These are phyloP conservation scores for Solenopsis invicta DNA, from an alignment of 1,140 invertebrate species.

Conservation along the genomic window DNA sequence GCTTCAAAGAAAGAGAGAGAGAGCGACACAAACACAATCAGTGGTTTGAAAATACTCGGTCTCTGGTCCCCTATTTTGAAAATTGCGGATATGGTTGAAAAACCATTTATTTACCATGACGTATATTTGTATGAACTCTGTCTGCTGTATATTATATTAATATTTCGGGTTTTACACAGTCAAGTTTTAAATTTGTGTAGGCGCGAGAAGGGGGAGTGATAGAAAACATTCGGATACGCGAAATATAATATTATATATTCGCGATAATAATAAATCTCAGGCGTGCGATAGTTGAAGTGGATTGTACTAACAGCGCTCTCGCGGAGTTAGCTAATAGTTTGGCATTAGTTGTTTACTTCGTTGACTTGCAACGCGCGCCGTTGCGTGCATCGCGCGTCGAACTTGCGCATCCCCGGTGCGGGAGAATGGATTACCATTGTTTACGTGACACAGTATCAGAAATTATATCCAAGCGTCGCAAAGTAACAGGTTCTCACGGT, in stretches of 20 bases:
- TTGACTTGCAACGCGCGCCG: conserved; percentile 46
- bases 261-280: not conserved
- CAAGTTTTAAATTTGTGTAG: not conserved
- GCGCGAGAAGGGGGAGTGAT: too few species aligned
- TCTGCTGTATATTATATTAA: not conserved
- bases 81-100: conserved; percentile 5
- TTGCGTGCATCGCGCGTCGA: conserved; percentile 45
- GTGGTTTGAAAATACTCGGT: conserved; percentile 6
- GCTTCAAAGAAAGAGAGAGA: not conserved
- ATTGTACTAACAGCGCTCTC: conserved; percentile 24
- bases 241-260: not conserved
- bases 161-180: not conserved
- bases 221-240: not conserved
- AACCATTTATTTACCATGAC: not conserved
- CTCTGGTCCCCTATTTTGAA: not conserved
- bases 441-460: conserved; percentile 62
- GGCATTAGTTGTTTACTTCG: conserved; percentile 54
- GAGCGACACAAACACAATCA: not conserved
- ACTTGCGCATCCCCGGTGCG: conserved; percentile 17
- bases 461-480: conserved; percentile 57
- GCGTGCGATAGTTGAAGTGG: conserved; percentile 1
- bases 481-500: conserved; percentile 59
- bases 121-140: not conserved
- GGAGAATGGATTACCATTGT: conserved; percentile 58
- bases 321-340: conserved; percentile 51